phyloP scores from a whole-genome alignment of 2,797 vertebrate genomes.

The Pipistrellus kuhlii region DNA sequence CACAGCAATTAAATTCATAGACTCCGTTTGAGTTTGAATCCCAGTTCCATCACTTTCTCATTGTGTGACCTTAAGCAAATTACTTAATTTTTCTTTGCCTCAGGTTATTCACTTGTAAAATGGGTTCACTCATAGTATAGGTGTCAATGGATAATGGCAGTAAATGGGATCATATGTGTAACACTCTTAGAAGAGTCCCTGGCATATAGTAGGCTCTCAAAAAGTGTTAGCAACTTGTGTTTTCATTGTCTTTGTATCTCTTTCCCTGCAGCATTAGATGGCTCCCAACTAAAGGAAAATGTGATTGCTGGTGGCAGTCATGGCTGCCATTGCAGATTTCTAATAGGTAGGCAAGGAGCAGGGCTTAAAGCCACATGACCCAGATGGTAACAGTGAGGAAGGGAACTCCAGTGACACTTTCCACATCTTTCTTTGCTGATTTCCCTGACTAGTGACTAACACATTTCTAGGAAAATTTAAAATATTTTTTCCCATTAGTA shows the following conservation, averaged over 20 bases:
- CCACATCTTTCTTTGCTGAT: not conserved
- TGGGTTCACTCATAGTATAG: not conserved
- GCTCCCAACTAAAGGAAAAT: not conserved
- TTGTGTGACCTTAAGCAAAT: conserved; percentile 1
- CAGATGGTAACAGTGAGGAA: not conserved
- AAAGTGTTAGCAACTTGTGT: not conserved
- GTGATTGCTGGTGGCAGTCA: not conserved
- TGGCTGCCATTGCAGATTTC: not conserved
- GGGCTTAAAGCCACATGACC: not conserved
- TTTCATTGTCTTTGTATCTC: not conserved
- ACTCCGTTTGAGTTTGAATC: not conserved
- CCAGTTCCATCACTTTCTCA: not conserved
- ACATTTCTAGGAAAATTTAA: conserved; percentile 7
- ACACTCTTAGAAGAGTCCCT: not conserved
- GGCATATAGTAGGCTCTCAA: not conserved
- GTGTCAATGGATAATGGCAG: not conserved
- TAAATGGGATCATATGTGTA: not conserved
- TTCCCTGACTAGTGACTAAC: not conserved
- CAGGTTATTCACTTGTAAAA: conserved; percentile 26
- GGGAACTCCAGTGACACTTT: not conserved
- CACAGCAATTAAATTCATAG: not conserved
- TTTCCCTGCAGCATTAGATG: not conserved
- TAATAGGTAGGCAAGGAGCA: not conserved
- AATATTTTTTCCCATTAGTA: not conserved
- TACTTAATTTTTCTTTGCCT: not conserved